Base-by-base conservation (phyloP, 2,113 vertebrate genomes). In the Psittacula cyanocephala region DNA sequence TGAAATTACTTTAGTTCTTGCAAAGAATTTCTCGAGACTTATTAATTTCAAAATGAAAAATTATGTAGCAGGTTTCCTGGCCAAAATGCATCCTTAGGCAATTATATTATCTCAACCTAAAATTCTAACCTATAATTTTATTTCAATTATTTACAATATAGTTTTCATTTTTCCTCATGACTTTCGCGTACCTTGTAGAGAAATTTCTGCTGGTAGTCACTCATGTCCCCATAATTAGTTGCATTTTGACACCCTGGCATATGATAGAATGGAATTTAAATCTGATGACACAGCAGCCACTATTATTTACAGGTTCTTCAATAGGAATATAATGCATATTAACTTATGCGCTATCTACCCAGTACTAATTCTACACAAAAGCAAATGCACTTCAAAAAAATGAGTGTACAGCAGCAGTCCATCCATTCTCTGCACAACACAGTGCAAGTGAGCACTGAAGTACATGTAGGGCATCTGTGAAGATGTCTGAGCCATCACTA, bases 391-490 rank as follows among this genome's bases (percentile, higher is more conserved):
- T 33, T 87, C 53, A 70, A 13, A 52, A 46, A 44, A 74, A 50
- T 10, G 23, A 33, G 23, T 7, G 25, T 44, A 23, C 53, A 39
- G 41, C 29, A 39, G 15, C 39, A 39, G 27, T 28, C 37, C 23
- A 6, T 53, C 41, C 29, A 18, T 33, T 68, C 22, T 39, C 9
- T 33, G 13, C 5, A 17, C 10, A 43, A 19, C 27, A 47, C 19
- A n/a, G 31, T 7, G 29, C 28, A 50, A 59, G 7, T 10, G n/a
- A 80, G 22, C 5, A 28, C 25, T 74, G 28, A 35, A 29, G 18
- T 31, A 52, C 29, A 17, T 0, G 1, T 1, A n/a, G 41, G 27
- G 24, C 33, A 35, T 41, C 17, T 9, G 0, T 60, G 39, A 63
- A 27, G 41, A 52, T 16, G 13, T 44, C 17, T 87, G 44, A 87